Conservation (phyloP, 2,113 vertebrate species). For the Lepus europaeus region DNA sequence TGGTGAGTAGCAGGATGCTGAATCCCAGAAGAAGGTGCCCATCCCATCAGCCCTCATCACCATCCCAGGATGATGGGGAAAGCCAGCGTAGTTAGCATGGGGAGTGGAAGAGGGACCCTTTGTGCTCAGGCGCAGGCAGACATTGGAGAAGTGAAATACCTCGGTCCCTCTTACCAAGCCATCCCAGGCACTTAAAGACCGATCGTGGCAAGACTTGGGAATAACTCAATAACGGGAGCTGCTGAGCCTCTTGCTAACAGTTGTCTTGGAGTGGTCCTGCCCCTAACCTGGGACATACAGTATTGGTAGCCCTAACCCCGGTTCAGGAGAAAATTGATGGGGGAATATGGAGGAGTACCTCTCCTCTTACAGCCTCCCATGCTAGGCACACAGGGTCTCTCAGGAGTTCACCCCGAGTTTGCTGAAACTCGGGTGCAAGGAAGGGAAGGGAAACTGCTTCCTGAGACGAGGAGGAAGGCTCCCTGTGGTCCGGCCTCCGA, state of each 20-base stretch:
- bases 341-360: background rate
- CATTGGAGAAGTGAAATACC: background rate
- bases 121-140: constrained; percentile 6
- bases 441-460: constrained; percentile 32
- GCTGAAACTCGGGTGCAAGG: background rate
- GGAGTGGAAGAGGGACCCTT: background rate
- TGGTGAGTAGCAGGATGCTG: constrained; percentile 89
- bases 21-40: background rate
- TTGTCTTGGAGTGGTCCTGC: background rate
- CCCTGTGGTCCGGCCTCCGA: background rate
- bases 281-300: background rate
- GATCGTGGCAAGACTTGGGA: background rate
- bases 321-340: background rate
- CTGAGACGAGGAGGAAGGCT: background rate
- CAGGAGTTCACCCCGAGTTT: background rate
- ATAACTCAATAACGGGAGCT: background rate
- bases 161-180: background rate
- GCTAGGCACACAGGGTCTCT: background rate
- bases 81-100: background rate
- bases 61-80: background rate
- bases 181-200: background rate
- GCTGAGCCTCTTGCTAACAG: background rate
- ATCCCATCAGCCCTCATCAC: background rate
- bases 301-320: background rate
- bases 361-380: background rate